Evolutionary conservation across 2,888 invertebrate species (phyloP).

Genomic region (Heliothis peltigera): DNA sequence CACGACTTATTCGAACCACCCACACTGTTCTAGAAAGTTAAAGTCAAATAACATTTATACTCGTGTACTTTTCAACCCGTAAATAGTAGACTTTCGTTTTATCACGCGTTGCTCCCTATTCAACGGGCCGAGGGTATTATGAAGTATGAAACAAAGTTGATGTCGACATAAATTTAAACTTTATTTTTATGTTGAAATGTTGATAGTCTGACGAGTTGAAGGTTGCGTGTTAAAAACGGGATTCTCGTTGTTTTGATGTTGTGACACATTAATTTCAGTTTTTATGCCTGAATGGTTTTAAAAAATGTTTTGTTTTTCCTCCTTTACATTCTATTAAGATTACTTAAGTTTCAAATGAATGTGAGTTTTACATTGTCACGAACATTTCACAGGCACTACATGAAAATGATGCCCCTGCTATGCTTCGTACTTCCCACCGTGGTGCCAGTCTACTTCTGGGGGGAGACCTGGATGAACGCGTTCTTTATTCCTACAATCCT

Average conservation of each 20-base stretch:
- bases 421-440: slow-evolving; percentile 95
- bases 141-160: slow-evolving; percentile 47
- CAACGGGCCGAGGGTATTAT: slow-evolving; percentile 26
- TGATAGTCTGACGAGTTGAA: slow-evolving; percentile 21
- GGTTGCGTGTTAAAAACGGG: slow-evolving; percentile 27
- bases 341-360: no score
- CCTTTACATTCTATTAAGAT: background rate
- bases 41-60: slow-evolving; percentile 34
- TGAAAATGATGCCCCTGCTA: slow-evolving; percentile 93
- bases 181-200: slow-evolving; percentile 27
- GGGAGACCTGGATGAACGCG: slow-evolving; percentile 92
- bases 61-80: slow-evolving; percentile 14
- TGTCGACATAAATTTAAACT: slow-evolving; percentile 39
- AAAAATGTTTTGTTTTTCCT: background rate
- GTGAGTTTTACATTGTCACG: no score
- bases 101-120: slow-evolving; percentile 21
- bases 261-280: slow-evolving; percentile 15
- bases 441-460: slow-evolving; percentile 94
- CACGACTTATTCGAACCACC: slow-evolving; percentile 19
- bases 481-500: slow-evolving; percentile 94
- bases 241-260: slow-evolving; percentile 23
- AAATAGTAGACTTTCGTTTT: slow-evolving; percentile 31
- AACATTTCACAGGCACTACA: slow-evolving; percentile 90
- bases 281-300: background rate
- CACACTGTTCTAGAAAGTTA: slow-evolving; percentile 21